Conservation (phyloP, 2,113 vertebrate genomes). For the Heloderma charlesbogerti region DNA sequence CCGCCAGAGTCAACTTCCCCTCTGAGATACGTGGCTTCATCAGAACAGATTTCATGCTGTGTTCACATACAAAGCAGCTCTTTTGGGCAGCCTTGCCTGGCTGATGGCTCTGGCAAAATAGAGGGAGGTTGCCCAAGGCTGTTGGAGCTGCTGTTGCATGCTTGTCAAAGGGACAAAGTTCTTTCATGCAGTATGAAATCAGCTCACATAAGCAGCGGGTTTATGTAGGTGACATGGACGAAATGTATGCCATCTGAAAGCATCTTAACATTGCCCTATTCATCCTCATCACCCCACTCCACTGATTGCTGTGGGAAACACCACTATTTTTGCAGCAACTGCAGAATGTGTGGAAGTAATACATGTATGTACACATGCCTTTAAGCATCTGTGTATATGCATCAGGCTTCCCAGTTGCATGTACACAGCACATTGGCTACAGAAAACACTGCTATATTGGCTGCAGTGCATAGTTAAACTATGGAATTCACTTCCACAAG, state of each 20-base stretch:
- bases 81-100: conserved; percentile 6
- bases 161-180: background rate
- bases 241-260: background rate
- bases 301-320: background rate
- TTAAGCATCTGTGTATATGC: background rate
- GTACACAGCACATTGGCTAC: background rate
- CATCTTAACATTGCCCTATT: background rate
- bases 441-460: too few relatives aligned
- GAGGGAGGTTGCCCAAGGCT: background rate
- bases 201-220: background rate
- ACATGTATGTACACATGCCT: background rate
- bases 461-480: too few relatives aligned
- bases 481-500: too few relatives aligned
- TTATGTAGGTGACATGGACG: background rate
- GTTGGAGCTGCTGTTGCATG: conserved; percentile 16
- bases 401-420: background rate
- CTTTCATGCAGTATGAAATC: background rate
- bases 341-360: background rate
- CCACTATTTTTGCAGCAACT: background rate
- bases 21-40: background rate
- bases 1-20: background rate
- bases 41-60: background rate
- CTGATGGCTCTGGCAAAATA: background rate
- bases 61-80: background rate
- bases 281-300: background rate